Evolutionary conservation across 1,140 invertebrate species (phyloP), one percentile per base, ranked within the genome.

Genomic region (Penaeus chinensis): DNA sequence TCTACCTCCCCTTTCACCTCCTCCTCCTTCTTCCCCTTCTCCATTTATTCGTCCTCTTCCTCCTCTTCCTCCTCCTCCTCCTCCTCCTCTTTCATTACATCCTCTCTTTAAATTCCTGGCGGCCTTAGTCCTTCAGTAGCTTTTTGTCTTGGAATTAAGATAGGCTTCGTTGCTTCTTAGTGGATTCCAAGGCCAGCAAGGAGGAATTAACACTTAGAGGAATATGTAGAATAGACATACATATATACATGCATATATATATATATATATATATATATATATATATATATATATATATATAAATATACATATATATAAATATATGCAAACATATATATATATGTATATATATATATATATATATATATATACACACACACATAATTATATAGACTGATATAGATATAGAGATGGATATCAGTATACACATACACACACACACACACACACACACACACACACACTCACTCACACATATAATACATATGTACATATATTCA

Each of bases 401-500:
- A 74, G 32, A 74, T 24, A 27, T 74, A 74, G 20, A 24, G 20
- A 71, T 71, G 7, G 16, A 71, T 5, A 71, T 71, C 20, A 1
- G 24, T 71, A 71, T 71, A 71, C 24, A 71, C 24, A 71, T 71
- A 71, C 24, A 71, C 24, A 71, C 24, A 71, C 24, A 71, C 24
- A 71, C 24, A 71, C 24, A 71, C 24, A 71, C 24, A 71, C 24
- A 71, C 24, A 71, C 24, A 71, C n/a, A n/a, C n/a, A 32, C n/a
- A 32, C n/a, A 13, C n/a, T 1, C 2, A 32, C 8, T 11, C n/a
- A 13, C n/a, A 13, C n/a, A n/a, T 71, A 32, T 18, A 32, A 71
- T 71, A 71, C n/a, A 71, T 71, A 80, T 80, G 27, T 80, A 80
- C 62, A 80, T 80, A 80, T 80, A 80, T 80, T 62, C 62, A 60